Conservation (phyloP, 2,888 invertebrate species). For the Xestia xanthographa region DNA sequence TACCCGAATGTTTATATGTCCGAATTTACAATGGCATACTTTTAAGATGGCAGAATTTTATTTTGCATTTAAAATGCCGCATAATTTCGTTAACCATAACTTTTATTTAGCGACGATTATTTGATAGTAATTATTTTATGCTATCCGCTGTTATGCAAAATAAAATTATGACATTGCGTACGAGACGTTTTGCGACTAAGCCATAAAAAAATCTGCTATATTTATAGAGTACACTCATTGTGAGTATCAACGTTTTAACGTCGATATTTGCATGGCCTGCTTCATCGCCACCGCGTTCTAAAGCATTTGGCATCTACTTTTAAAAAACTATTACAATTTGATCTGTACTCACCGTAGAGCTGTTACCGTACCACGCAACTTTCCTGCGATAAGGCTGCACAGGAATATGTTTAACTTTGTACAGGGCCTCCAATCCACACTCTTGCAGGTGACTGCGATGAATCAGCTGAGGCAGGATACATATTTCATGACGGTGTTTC, state of each 20-base stretch:
- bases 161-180: too few relatives aligned
- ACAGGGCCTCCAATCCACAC: conserved; percentile 76
- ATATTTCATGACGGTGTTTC: conserved; percentile 83
- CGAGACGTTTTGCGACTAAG: too few relatives aligned
- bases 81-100: too few relatives aligned
- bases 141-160: too few relatives aligned
- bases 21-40: too few relatives aligned
- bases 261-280: not conserved
- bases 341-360: conserved; percentile 59
- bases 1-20: too few relatives aligned
- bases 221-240: too few relatives aligned
- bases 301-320: not conserved
- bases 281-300: not conserved
- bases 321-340: not conserved
- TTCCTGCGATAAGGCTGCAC: conserved; percentile 33
- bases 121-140: too few relatives aligned
- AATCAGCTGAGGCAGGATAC: conserved; percentile 79
- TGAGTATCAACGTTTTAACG: not conserved
- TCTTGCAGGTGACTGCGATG: conserved; percentile 67
- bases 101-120: too few relatives aligned
- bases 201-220: too few relatives aligned
- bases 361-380: conserved; percentile 49
- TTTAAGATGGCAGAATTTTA: too few relatives aligned
- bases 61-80: too few relatives aligned
- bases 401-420: conserved; percentile 70